Percentiles rank a stretch among this genome's conserved stretches.
These are phyloP conservation scores for Pipistrellus kuhlii DNA, from an alignment of 2,797 vertebrate genomes.

Conservation along the genomic window DNA sequence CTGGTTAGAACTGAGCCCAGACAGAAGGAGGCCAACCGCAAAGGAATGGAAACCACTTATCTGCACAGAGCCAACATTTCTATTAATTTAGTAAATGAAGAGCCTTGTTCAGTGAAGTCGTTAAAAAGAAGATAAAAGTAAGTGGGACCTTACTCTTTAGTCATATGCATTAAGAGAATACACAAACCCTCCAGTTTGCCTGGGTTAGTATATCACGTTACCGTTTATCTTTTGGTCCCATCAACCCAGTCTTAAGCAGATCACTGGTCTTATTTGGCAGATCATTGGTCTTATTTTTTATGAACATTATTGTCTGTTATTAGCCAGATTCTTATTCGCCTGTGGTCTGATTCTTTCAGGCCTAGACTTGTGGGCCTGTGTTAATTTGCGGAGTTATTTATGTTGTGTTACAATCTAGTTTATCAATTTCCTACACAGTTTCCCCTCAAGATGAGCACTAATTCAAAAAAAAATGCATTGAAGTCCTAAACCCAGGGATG, in stretches of 20 bases:
- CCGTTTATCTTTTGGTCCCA: neutral
- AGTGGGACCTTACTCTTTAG: neutral
- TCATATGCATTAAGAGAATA: neutral
- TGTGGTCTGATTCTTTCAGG: conserved; percentile 28
- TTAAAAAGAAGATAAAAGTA: conserved; percentile 53
- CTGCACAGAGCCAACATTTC: neutral
- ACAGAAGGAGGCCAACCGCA: neutral
- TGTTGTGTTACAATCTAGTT: neutral
- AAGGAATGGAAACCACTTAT: neutral
- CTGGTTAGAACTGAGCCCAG: neutral
- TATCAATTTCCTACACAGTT: conserved; percentile 2
- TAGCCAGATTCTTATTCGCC: neutral
- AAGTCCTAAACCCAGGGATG: neutral
- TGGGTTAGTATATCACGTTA: neutral
- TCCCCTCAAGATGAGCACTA: neutral
- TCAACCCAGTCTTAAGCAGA: neutral
- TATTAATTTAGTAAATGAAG: neutral
- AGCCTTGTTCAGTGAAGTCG: conserved; percentile 11
- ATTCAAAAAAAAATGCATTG: conserved; percentile 23
- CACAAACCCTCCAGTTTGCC: neutral
- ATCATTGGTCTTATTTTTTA: neutral
- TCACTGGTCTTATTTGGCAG: neutral
- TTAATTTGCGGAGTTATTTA: conserved; percentile 50
- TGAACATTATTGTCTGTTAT: conserved; percentile 25
- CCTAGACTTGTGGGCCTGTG: neutral